These are phyloP conservation scores for Strigamia transsilvanica DNA, from an alignment of 2,888 invertebrate genomes.

Conservation along the genomic window DNA sequence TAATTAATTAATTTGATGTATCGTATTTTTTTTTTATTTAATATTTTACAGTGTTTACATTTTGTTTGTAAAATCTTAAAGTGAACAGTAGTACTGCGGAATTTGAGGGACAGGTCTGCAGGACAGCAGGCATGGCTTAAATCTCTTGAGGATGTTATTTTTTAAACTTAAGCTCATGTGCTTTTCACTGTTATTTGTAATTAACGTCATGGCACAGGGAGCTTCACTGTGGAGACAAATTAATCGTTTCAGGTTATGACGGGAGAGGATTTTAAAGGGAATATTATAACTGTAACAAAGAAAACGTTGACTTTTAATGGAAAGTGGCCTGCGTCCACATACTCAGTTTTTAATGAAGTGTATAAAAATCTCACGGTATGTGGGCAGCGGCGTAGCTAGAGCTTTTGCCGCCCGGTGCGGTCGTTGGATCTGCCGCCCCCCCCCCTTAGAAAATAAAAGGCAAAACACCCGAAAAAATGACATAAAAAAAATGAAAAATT, in stretches of 20 bases:
- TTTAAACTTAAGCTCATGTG: neutral
- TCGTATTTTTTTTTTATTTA: too few species aligned
- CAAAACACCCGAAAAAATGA: too few species aligned
- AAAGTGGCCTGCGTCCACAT: too few species aligned
- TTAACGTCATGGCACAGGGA: neutral
- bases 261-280: neutral
- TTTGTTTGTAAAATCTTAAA: neutral
- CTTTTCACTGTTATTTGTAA: slow-evolving; percentile 5
- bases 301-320: neutral
- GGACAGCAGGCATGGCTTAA: neutral
- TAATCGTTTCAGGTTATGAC: slow-evolving; percentile 15
- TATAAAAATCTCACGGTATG: too few species aligned
- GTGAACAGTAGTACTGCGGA: neutral
- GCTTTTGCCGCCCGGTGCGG: too few species aligned
- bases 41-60: too few species aligned
- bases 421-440: too few species aligned
- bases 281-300: neutral
- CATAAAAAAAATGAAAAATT: too few species aligned
- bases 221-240: neutral
- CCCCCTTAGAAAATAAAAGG: too few species aligned
- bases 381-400: too few species aligned
- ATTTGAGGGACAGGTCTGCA: neutral
- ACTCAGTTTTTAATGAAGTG: too few species aligned
- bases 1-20: too few species aligned
- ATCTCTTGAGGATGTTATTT: neutral